A percentile compares a stretch with the other conserved stretches of the same genome.
Evolutionary conservation across 2,888 invertebrate genomes (phyloP).

Genomic region (Atrina japonica): DNA sequence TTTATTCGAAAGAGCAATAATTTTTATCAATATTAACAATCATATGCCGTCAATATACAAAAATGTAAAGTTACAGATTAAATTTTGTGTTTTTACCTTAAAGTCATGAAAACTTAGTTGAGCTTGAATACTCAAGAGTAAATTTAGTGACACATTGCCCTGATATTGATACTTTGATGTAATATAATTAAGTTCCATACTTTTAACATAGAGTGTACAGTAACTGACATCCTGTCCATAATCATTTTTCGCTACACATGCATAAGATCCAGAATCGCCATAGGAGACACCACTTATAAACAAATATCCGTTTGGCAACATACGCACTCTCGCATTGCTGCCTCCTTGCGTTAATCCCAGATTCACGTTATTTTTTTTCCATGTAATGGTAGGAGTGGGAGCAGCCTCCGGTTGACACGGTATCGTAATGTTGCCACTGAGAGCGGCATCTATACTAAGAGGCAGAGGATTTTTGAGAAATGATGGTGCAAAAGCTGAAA

Average conservation of each 20-base stretch:
- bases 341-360: not conserved
- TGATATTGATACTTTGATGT: too few relatives aligned
- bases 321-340: conserved; percentile 8
- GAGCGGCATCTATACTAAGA: conserved; percentile 91
- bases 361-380: conserved; percentile 90
- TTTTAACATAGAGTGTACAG: conserved; percentile 24
- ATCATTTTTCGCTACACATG: conserved; percentile 66
- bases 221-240: conserved; percentile 49
- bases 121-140: too few relatives aligned
- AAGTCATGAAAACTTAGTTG: too few relatives aligned
- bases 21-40: too few relatives aligned
- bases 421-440: conserved; percentile 95
- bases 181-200: too few relatives aligned
- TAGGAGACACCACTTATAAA: conserved; percentile 84
- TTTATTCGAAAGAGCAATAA: too few relatives aligned
- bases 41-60: too few relatives aligned
- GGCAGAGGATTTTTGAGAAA: conserved; percentile 93
- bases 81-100: too few relatives aligned
- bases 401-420: conserved; percentile 95
- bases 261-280: conserved; percentile 65
- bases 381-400: conserved; percentile 88
- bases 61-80: too few relatives aligned
- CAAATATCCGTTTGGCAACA: conserved; percentile 92
- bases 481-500: conserved; percentile 86
- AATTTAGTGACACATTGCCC: too few relatives aligned